A percentile compares a stretch with the other conserved stretches of the same genome.
phyloP scores from a whole-genome alignment of 1,140 invertebrate genomes.

The Leptinotarsa texana region DNA sequence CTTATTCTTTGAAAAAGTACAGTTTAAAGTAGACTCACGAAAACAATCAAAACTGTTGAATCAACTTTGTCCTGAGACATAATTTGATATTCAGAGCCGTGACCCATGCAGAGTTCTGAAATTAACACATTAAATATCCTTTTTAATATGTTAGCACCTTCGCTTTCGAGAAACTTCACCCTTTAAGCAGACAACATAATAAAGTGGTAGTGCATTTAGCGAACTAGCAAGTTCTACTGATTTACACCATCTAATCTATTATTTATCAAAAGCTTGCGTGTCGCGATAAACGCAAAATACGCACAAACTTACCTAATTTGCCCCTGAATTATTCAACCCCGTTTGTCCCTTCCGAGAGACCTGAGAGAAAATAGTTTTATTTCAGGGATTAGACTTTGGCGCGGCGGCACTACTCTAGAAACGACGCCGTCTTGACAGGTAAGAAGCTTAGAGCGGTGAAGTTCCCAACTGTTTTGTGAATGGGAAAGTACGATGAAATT shows the following conservation, averaged over 20 bases:
- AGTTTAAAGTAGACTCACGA: no score
- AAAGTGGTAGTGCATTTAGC: background rate
- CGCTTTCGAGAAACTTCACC: no score
- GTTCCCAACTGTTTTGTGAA: background rate
- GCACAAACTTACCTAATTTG: conserved; percentile 8
- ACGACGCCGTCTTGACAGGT: background rate
- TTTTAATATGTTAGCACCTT: no score
- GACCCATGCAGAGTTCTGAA: no score
- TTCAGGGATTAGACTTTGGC: background rate
- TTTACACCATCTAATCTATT: conserved; percentile 1
- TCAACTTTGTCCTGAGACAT: no score
- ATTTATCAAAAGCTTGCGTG: conserved; percentile 8
- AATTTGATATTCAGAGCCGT: no score
- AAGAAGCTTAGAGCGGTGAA: background rate
- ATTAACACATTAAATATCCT: no score
- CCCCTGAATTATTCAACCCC: background rate
- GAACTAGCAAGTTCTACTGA: background rate
- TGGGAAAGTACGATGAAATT: conserved; percentile 8
- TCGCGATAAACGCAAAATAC: conserved; percentile 8
- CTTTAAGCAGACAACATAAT: background rate
- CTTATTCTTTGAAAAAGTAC: no score
- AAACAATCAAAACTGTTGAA: no score
- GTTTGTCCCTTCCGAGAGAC: background rate
- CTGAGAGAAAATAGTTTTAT: conserved; percentile 1
- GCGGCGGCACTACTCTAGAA: conserved; percentile 1